Base-by-base conservation (phyloP, 2,113 vertebrate genomes). In the Ranitomeya variabilis region DNA sequence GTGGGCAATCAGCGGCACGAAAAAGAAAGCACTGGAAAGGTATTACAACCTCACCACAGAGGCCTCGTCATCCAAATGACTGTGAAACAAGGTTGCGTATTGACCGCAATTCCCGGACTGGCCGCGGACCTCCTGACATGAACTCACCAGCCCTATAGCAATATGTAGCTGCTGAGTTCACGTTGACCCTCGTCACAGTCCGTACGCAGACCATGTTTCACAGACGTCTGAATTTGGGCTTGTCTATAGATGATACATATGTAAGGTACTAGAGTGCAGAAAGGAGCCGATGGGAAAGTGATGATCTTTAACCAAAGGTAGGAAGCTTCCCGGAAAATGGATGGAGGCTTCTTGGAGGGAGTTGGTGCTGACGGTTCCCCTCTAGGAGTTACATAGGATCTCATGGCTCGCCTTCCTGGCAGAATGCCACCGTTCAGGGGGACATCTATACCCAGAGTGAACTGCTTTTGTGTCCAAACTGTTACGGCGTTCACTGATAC, bases 21-120 rank as follows among this genome's bases (percentile, higher is more conserved):
- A 88, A 95, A 94, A 90, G 94, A 92, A 85, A 95, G 90, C 88
- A 67, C 90, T 89, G 91, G 91, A 85, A 98, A 96, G 96, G 97
- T 97, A 94, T 81, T 7, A 3, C 15, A 59, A 4, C 5, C 3
- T 57, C 19, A 6, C 7, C 51, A 54, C 16, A 9, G 7, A 45
- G 37, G 37, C 37, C 37, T 45, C 26, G 26, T 31, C 37, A 2
- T 45, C 3, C 37, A 45, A 45, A 45, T 45, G 37, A 45, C 0
- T 3, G 37, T 45, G 37, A 45, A 45, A 45, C 37, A 45, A 45
- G 37, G 37, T 45, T 45, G 37, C 3, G 37, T 37, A 37, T 37
- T 1, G 37, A 37, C 37, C 37, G 37, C 37, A 3, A 45, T 45
- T 3, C 37, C 3, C 37, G 37, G 3, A 45, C 37, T 45, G 37